Evolutionary conservation across 2,797 vertebrate species (phyloP).

Genomic region (Buceros bicornis): DNA sequence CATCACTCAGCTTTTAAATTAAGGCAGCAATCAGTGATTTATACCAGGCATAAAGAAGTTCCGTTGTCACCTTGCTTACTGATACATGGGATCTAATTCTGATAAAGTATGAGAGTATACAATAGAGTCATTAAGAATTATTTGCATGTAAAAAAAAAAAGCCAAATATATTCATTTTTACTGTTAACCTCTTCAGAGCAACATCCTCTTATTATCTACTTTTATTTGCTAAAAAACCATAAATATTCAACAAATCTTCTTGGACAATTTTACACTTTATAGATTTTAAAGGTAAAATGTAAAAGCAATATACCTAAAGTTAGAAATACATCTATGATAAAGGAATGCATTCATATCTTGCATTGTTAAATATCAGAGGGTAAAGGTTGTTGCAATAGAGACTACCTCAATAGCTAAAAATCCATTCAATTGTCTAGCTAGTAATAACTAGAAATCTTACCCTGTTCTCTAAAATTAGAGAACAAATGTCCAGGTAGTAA

Average conservation of each 20-base stretch:
- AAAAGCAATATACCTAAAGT: not conserved
- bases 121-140: slow-evolving; percentile 63
- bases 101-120: slow-evolving; percentile 21
- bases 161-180: slow-evolving; percentile 15
- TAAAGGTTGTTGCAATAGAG: not conserved
- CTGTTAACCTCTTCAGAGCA: slow-evolving; percentile 32
- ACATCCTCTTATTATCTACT: not conserved
- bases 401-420: not conserved
- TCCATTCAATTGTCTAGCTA: not conserved
- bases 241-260: slow-evolving; percentile 4
- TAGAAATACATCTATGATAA: not conserved
- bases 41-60: slow-evolving; percentile 64
- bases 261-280: slow-evolving; percentile 14
- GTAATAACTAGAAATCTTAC: not conserved
- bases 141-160: not conserved
- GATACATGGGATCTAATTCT: slow-evolving; percentile 56
- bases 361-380: not conserved
- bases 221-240: not conserved
- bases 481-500: not conserved
- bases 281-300: slow-evolving; percentile 10
- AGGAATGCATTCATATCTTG: not conserved
- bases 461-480: not conserved
- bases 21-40: slow-evolving; percentile 68
- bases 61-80: slow-evolving; percentile 55
- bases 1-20: slow-evolving; percentile 74